These are phyloP conservation scores for Atopsyche davidsoni DNA, from an alignment of 1,140 invertebrate species.

Conservation along the genomic window DNA sequence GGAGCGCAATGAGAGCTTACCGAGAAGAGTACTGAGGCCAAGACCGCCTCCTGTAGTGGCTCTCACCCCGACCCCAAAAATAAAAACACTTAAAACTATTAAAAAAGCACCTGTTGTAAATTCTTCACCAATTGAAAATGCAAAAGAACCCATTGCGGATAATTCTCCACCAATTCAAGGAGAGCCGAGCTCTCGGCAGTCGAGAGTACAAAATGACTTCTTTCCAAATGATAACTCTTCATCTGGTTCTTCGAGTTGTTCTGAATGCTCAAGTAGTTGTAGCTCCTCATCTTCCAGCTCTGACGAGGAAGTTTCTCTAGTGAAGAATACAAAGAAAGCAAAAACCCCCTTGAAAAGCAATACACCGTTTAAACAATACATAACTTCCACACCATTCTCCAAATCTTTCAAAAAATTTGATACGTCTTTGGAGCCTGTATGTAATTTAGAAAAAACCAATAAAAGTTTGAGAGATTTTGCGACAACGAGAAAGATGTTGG, in stretches of 20 bases:
- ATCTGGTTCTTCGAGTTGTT: background rate
- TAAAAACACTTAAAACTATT: background rate
- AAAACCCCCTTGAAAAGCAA: too few species aligned
- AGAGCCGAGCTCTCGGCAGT: too few species aligned
- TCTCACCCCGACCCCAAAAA: background rate
- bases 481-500: slow-evolving; percentile 1
- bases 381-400: slow-evolving; percentile 5
- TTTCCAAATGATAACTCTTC: too few species aligned
- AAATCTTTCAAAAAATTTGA: background rate
- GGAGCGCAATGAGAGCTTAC: background rate
- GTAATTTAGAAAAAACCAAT: background rate
- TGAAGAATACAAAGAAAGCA: too few species aligned
- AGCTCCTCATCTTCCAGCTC: background rate
- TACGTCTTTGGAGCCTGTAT: too few species aligned
- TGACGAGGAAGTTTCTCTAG: background rate
- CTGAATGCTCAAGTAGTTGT: too few species aligned
- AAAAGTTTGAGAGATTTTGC: background rate
- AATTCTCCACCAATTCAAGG: too few species aligned
- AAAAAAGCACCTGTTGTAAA: too few species aligned
- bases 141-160: too few species aligned
- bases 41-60: background rate
- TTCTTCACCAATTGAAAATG: too few species aligned
- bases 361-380: too few species aligned
- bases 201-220: too few species aligned
- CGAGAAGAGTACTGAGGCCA: slow-evolving; percentile 10